Evolutionary conservation across 1,140 invertebrate species (phyloP).

Genomic region (Euwallacea fornicatus): DNA sequence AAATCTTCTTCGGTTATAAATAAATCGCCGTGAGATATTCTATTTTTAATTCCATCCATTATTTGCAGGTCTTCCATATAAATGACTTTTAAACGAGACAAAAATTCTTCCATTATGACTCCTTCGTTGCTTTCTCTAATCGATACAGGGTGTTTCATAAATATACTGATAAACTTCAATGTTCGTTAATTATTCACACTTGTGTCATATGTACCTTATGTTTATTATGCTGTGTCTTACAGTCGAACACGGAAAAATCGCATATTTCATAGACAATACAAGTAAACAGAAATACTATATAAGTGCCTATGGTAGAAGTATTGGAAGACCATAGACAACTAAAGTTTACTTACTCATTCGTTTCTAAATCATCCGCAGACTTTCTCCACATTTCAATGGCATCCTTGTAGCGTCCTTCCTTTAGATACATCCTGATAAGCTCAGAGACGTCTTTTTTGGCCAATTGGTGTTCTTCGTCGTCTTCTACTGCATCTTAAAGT

Average conservation of each 20-base stretch:
- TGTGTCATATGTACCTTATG: too few species aligned
- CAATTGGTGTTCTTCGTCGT: too few species aligned
- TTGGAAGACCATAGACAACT: background rate
- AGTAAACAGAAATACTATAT: too few species aligned
- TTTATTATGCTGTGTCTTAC: too few species aligned
- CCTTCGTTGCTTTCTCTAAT: background rate
- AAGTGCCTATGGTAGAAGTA: too few species aligned
- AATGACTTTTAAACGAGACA: constrained; percentile 37
- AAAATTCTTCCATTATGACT: constrained; percentile 37
- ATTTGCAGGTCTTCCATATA: constrained; percentile 37
- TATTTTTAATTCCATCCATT: constrained; percentile 27
- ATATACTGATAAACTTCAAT: too few species aligned
- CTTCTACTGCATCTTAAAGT: too few species aligned
- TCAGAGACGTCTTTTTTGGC: too few species aligned
- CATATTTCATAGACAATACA: too few species aligned
- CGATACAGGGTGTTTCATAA: too few species aligned
- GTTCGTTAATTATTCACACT: too few species aligned
- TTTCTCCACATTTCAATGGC: constrained; percentile 40
- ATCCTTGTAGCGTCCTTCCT: constrained; percentile 40
- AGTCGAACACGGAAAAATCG: too few species aligned
- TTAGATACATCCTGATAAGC: constrained; percentile 38
- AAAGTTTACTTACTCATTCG: constrained; percentile 24
- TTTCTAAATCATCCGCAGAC: constrained; percentile 25
- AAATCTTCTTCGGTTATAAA: constrained; percentile 40
- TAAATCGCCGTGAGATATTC: constrained; percentile 7